Evolutionary conservation across 2,797 vertebrate species (phyloP).

Genomic region (Dryobates pubescens): DNA sequence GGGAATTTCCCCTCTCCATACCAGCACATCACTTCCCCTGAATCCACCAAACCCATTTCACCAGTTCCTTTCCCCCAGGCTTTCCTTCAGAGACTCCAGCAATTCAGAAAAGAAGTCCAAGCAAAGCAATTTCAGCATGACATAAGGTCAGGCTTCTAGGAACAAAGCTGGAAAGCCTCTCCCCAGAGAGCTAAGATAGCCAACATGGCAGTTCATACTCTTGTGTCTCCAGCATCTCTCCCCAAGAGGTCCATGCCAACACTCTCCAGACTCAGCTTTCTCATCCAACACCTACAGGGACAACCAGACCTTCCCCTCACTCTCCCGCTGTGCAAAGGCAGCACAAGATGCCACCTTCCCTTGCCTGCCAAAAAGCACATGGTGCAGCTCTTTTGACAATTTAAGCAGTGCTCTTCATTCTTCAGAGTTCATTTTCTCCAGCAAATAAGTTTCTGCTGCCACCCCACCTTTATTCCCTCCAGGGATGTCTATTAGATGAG

Average conservation of each 20-base stretch:
- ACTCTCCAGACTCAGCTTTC: background rate
- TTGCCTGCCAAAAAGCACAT: fast-evolving
- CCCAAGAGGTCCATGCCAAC: background rate
- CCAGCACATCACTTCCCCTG: background rate
- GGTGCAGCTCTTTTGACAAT: background rate
- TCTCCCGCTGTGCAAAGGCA: background rate
- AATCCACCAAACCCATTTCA: fast-evolving
- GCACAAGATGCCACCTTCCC: background rate
- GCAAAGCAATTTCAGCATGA: background rate
- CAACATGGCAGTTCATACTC: background rate
- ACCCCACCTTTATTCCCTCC: background rate
- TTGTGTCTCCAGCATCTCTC: background rate
- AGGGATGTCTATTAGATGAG: background rate
- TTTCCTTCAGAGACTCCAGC: background rate
- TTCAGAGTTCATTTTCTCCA: background rate
- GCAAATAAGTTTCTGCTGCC: background rate
- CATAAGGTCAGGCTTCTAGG: background rate
- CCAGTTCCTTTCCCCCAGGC: background rate
- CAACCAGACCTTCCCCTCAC: background rate
- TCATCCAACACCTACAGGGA: background rate
- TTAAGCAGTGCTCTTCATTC: background rate
- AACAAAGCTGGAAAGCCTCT: background rate
- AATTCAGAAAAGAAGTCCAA: background rate
- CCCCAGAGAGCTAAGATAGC: background rate
- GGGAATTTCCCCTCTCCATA: background rate